Percentiles rank a stretch among this genome's conserved stretches.
Conservation (phyloP, 2,113 vertebrate genomes). For the Ceyx margarethae region DNA sequence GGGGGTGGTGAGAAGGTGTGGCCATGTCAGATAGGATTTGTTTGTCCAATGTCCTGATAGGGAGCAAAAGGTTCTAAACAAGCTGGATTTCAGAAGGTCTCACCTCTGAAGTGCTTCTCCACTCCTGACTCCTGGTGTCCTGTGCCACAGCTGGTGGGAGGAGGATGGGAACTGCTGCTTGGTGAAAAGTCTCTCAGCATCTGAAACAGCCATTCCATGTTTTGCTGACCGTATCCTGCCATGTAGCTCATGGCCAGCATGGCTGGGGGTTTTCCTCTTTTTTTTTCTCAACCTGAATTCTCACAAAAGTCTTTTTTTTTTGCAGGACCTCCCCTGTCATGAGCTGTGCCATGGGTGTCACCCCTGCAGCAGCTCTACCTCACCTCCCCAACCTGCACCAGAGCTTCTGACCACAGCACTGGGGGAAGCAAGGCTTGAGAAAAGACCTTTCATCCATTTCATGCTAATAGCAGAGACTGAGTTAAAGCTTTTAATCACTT, state of each 20-base stretch:
- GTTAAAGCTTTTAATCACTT: not conserved
- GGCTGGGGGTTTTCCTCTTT: not conserved
- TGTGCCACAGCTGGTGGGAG: not conserved
- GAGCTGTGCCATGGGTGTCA: not conserved
- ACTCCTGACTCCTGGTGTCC: not conserved
- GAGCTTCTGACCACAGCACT: rapidly evolving
- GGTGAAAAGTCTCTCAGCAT: not conserved
- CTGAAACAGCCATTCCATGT: rapidly evolving
- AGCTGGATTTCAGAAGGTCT: not conserved
- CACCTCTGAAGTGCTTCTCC: not conserved
- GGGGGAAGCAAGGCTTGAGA: not conserved
- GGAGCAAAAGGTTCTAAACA: not conserved
- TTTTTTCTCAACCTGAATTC: not conserved
- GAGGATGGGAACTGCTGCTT: not conserved
- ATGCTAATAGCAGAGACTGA: not conserved
- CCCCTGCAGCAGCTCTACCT: not conserved
- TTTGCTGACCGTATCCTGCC: not conserved
- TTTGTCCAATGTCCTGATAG: rapidly evolving
- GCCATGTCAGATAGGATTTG: not conserved
- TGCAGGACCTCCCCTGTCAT: rapidly evolving
- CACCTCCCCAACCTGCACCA: not conserved
- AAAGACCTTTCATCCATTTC: not conserved
- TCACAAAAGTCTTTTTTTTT: not conserved
- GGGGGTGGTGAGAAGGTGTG: not conserved
- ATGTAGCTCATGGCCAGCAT: rapidly evolving